These are phyloP conservation scores for Ambastaia sidthimunki DNA, from an alignment of 2,797 vertebrate species.

Conservation along the genomic window DNA sequence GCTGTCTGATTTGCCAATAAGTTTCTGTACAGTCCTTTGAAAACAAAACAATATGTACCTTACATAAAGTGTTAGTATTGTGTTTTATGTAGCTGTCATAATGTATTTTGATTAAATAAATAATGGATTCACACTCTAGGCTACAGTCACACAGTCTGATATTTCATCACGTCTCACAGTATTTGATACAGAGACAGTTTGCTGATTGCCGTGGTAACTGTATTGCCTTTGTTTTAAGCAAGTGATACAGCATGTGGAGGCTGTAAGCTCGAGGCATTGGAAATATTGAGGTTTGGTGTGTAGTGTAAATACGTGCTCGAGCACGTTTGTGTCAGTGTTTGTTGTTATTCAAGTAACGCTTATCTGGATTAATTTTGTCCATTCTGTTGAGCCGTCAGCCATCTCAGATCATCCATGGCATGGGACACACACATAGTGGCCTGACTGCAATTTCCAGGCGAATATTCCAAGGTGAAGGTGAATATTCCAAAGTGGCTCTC, in stretches of 20 bases:
- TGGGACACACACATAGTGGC: not conserved
- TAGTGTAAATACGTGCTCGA: too few species aligned
- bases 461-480: slow-evolving; percentile 10
- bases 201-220: slow-evolving; percentile 1
- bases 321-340: not conserved
- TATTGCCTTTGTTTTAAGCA: slow-evolving; percentile 34
- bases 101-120: not conserved
- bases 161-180: slow-evolving; percentile 24
- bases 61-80: not conserved
- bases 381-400: slow-evolving; percentile 26
- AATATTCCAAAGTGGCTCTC: not conserved
- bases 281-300: slow-evolving; percentile 25
- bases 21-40: not conserved
- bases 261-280: slow-evolving; percentile 12
- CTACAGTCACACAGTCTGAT: not conserved
- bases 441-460: slow-evolving; percentile 21
- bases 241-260: slow-evolving; percentile 22
- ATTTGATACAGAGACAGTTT: slow-evolving; percentile 24
- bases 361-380: slow-evolving; percentile 47
- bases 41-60: not conserved
- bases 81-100: not conserved
- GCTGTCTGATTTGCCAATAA: not conserved
- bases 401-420: slow-evolving; percentile 22
- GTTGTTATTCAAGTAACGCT: slow-evolving; percentile 14
- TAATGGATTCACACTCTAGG: not conserved